Evolutionary conservation across 2,888 invertebrate genomes (phyloP).

Genomic region (Rhamnusium bicolor): DNA sequence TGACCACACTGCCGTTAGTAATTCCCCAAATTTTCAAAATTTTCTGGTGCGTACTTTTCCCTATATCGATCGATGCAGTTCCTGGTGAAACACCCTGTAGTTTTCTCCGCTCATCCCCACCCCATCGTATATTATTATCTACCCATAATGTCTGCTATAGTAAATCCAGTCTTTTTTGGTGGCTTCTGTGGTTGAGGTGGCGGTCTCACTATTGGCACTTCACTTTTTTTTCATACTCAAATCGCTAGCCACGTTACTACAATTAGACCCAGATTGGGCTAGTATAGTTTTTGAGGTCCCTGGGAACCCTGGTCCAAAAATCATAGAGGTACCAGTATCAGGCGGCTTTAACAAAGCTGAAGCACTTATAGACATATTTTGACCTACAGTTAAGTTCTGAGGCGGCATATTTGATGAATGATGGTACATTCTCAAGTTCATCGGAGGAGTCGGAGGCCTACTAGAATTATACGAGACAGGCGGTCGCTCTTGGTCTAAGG

Average conservation of each 20-base stretch:
- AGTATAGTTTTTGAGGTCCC: constrained; percentile 45
- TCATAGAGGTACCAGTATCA: constrained; percentile 47
- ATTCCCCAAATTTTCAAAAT: too few species aligned
- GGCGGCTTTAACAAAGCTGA: constrained; percentile 68
- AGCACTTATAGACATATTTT: constrained; percentile 57
- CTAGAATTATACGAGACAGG: constrained; percentile 59
- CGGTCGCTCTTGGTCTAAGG: constrained; percentile 73
- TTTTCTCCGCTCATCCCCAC: not conserved
- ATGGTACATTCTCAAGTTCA: constrained; percentile 62
- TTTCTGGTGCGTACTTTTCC: too few species aligned
- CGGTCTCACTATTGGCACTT: constrained; percentile 45
- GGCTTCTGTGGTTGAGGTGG: constrained; percentile 74
- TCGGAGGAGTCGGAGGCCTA: constrained; percentile 63
- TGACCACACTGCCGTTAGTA: too few species aligned
- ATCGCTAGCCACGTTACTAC: constrained; percentile 66
- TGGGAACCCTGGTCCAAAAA: constrained; percentile 41
- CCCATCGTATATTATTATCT: constrained; percentile 75
- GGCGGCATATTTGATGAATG: constrained; percentile 53
- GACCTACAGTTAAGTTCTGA: constrained; percentile 54
- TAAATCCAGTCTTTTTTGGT: constrained; percentile 85
- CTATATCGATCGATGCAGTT: too few species aligned
- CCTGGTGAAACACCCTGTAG: too few species aligned
- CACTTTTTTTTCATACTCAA: constrained; percentile 69
- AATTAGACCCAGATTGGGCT: constrained; percentile 45
- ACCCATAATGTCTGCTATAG: constrained; percentile 93